These are phyloP conservation scores for Trissolcus basalis DNA, from an alignment of 1,140 invertebrate genomes.

Conservation along the genomic window DNA sequence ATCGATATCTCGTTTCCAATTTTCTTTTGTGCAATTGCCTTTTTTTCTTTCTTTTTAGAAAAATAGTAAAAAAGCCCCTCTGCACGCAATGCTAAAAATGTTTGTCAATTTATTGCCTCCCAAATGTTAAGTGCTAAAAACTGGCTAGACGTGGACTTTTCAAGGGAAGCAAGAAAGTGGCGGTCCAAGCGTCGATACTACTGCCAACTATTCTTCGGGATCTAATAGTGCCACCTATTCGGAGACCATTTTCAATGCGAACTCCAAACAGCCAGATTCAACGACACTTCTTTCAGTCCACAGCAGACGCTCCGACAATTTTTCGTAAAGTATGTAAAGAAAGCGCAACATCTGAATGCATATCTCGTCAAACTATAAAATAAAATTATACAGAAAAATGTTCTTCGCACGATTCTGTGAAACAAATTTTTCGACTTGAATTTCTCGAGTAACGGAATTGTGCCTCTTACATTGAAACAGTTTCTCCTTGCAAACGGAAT, in stretches of 20 bases:
- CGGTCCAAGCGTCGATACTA: slow-evolving; percentile 7
- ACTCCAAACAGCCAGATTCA: slow-evolving; percentile 37
- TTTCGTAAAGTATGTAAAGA: slow-evolving; percentile 10
- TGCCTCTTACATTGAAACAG: not conserved
- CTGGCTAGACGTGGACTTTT: too few relatives aligned
- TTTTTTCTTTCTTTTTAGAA: too few relatives aligned
- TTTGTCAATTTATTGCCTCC: slow-evolving; percentile 6
- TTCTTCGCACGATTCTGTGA: slow-evolving; percentile 8
- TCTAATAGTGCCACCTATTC: slow-evolving; percentile 44
- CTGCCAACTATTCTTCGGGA: slow-evolving; percentile 14
- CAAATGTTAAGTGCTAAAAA: not conserved
- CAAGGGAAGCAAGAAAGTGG: not conserved
- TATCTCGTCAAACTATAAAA: slow-evolving; percentile 27
- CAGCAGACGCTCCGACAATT: slow-evolving; percentile 15
- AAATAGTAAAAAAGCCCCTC: too few relatives aligned
- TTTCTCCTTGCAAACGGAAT: not conserved
- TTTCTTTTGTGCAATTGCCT: not conserved
- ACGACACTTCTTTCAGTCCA: slow-evolving; percentile 34
- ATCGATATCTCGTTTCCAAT: slow-evolving; percentile 5
- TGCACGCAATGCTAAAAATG: not conserved
- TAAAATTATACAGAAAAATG: slow-evolving; percentile 24
- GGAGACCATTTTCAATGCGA: slow-evolving; percentile 43
- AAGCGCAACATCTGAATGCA: slow-evolving; percentile 22
- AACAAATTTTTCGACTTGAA: slow-evolving; percentile 10
- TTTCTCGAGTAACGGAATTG: not conserved